phyloP scores from a whole-genome alignment of 64 coral and sea anemone species.

The Actinia equina region DNA sequence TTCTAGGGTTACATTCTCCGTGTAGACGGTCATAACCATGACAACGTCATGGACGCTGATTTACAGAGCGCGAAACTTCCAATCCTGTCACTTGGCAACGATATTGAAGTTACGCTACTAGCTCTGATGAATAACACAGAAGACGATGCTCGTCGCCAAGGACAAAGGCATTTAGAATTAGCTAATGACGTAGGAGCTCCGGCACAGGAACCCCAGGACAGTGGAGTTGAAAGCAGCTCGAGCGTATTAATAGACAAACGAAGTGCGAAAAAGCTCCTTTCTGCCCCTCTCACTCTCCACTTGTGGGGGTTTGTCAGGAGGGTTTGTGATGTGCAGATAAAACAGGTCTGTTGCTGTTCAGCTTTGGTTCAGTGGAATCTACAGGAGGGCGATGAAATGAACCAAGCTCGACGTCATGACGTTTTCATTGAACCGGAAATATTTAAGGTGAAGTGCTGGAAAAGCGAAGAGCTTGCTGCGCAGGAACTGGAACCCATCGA shows the following conservation, averaged over 20 bases:
- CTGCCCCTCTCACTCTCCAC: constrained; percentile 50
- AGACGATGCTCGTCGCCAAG: background rate
- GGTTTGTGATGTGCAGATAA: constrained; percentile 25
- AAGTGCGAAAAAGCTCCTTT: constrained; percentile 15
- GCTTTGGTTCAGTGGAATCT: constrained; percentile 50
- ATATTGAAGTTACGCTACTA: constrained; percentile 42
- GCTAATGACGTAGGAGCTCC: background rate
- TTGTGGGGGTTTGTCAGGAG: constrained; percentile 55
- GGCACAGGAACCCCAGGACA: constrained; percentile 46
- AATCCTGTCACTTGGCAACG: constrained; percentile 22
- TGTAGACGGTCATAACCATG: constrained; percentile 41
- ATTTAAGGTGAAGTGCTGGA: constrained; percentile 46
- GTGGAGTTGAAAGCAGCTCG: constrained; percentile 84
- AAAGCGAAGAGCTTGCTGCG: background rate
- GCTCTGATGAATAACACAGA: constrained; percentile 14
- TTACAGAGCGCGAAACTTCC: constrained; percentile 22
- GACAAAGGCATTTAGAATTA: background rate
- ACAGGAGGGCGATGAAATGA: background rate
- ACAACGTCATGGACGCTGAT: constrained; percentile 33
- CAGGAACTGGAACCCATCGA: constrained; percentile 20
- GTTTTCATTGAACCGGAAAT: constrained; percentile 21
- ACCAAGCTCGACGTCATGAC: background rate
- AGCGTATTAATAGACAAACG: constrained; percentile 35
- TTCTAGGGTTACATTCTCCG: constrained; percentile 68
- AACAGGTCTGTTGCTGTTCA: constrained; percentile 43